These are phyloP conservation scores for Diaprepes abbreviatus DNA, from an alignment of 2,888 invertebrate species.

Conservation along the genomic window DNA sequence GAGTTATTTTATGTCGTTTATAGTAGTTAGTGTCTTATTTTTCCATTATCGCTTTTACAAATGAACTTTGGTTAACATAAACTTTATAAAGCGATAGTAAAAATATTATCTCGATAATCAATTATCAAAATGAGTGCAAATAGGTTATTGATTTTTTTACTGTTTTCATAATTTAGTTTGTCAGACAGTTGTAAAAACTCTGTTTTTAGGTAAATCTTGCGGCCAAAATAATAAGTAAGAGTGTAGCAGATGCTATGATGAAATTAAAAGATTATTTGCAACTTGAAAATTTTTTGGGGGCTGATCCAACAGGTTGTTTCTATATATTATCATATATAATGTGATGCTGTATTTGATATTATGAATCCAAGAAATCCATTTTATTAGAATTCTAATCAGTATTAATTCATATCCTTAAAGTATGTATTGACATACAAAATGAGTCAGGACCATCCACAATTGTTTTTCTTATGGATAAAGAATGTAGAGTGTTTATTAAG, in stretches of 20 bases:
- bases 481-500: too few relatives aligned
- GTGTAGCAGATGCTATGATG: conserved; percentile 43
- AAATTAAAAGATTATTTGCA: conserved; percentile 33
- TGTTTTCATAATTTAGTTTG: neutral
- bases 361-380: conserved; percentile 40
- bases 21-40: neutral
- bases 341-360: conserved; percentile 42
- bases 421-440: too few relatives aligned
- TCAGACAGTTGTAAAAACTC: neutral
- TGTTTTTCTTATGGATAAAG: neutral
- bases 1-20: neutral
- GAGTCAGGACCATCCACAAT: too few relatives aligned
- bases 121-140: too few relatives aligned
- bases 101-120: too few relatives aligned
- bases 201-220: conserved; percentile 46
- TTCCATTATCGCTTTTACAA: neutral
- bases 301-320: conserved; percentile 40
- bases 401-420: conserved; percentile 32
- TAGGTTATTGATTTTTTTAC: too few relatives aligned
- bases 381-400: conserved; percentile 37
- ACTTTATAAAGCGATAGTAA: too few relatives aligned
- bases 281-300: conserved; percentile 29
- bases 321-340: conserved; percentile 25
- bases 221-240: conserved; percentile 41
- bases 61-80: too few relatives aligned